Conservation (phyloP, 1,140 invertebrate genomes). For the Temnothorax nylanderi region DNA sequence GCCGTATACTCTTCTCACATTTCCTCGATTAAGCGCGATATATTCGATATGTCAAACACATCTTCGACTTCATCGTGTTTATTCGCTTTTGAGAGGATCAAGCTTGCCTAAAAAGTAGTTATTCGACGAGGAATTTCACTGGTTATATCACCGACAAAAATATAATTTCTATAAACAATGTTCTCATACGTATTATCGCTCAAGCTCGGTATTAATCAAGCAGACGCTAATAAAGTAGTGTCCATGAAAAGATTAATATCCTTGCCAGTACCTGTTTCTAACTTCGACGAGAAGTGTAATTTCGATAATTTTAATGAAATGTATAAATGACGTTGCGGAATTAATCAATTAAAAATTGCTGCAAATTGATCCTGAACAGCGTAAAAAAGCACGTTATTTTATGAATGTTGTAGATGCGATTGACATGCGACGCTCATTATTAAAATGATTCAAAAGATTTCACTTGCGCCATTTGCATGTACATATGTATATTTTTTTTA, state of each 20-base stretch:
- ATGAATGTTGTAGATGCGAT: slow-evolving; percentile 1
- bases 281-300: slow-evolving; percentile 4
- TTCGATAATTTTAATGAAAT: not conserved
- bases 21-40: slow-evolving; percentile 12
- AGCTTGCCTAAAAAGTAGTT: not conserved
- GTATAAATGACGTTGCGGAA: not conserved
- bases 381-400: not conserved
- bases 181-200: not conserved
- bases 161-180: not conserved
- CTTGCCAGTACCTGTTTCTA: not conserved
- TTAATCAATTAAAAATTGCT: slow-evolving; percentile 8
- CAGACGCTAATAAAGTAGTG: not conserved
- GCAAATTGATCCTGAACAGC: slow-evolving; percentile 15
- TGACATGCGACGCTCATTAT: slow-evolving; percentile 45
- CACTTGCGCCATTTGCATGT: slow-evolving; percentile 39
- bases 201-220: not conserved
- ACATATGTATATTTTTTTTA: slow-evolving; percentile 51
- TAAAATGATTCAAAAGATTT: slow-evolving; percentile 55
- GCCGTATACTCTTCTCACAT: slow-evolving; percentile 4
- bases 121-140: not conserved
- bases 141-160: not conserved
- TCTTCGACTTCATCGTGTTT: slow-evolving; percentile 8
- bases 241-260: slow-evolving; percentile 1
- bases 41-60: slow-evolving; percentile 19
- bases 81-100: not conserved